phyloP scores from a whole-genome alignment of 2,888 invertebrate genomes.

The Tubiluchus corallicola region DNA sequence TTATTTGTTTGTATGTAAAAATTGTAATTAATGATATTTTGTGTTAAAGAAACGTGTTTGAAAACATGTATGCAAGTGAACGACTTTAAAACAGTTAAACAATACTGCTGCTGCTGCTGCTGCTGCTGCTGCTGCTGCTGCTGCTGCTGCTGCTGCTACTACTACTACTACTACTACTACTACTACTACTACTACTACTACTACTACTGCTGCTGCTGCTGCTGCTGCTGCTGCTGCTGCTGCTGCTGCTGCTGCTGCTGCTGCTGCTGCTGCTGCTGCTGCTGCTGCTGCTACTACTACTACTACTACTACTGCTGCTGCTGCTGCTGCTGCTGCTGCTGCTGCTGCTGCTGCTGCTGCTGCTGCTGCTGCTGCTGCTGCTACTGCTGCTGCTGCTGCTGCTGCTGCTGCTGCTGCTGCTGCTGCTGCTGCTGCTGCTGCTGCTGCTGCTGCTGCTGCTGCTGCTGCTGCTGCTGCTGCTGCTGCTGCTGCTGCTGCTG shows the following conservation, averaged over 20 bases:
- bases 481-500: not conserved
- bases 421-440: conserved; percentile 9
- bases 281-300: conserved; percentile 9
- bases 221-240: conserved; percentile 8
- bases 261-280: conserved; percentile 8
- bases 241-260: conserved; percentile 7
- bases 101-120: not conserved
- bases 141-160: conserved; percentile 3
- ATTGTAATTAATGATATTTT: too few species aligned
- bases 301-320: conserved; percentile 7
- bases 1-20: too few species aligned
- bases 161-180: conserved; percentile 3
- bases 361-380: conserved; percentile 7
- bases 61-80: too few species aligned
- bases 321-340: conserved; percentile 8
- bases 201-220: conserved; percentile 8
- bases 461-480: conserved; percentile 10
- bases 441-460: conserved; percentile 13
- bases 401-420: conserved; percentile 1
- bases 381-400: conserved; percentile 3
- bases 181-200: conserved; percentile 1
- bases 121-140: conserved; percentile 4
- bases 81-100: too few species aligned
- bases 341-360: conserved; percentile 4
- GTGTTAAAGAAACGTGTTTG: too few species aligned